Base-by-base conservation (phyloP, 1,140 invertebrate genomes). In the Drosophila mojavensis region DNA sequence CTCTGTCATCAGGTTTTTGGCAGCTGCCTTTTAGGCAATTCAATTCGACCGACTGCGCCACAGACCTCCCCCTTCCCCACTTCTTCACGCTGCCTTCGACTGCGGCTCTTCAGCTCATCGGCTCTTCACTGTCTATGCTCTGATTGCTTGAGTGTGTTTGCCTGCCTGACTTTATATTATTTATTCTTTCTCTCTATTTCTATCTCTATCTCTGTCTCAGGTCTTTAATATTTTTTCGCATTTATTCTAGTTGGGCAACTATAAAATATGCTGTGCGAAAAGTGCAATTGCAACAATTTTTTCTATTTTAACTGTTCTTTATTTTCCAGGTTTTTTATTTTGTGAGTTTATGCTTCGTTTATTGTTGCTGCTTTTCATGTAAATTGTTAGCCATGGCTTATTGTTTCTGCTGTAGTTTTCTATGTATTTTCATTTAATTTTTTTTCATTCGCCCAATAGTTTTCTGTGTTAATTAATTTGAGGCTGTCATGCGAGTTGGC, bases 381-480 rank as follows among this genome's bases (percentile, higher is more conserved):
- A 68, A 63, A 74, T 77, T 76, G 69, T 75, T 64, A 5, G 53
- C 36, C 39, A 48, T 65, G 71, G 61, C 56, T 76, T 73, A 73
- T 62, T 73, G 75, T 43, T 71, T 71, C 54, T 30, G 17, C n/a
- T 45, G 43, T 15, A 15, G 20, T 2, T 24, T n/a, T n/a, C 28
- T 45, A 15, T n/a, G 4, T 45, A 0, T 45, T n/a, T 15, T n/a
- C 17, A 4, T 51, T 50, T 58, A 65, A 17, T 54, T 4, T 11
- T 39, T 39, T 71, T 76, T 76, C 6, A 69, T 72, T 75, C 82
- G 75, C 53, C 66, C 83, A 79, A 83, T 88, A 88, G 83, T 83
- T 88, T 83, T 88, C 80, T 88, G 83, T 88, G 84, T 83, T 88
- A 88, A 88, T 88, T 88, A 88, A 88, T 88, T 89, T 80, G 63